These are phyloP conservation scores for Acridotheres tristis DNA, from an alignment of 2,797 vertebrate genomes.

Conservation along the genomic window DNA sequence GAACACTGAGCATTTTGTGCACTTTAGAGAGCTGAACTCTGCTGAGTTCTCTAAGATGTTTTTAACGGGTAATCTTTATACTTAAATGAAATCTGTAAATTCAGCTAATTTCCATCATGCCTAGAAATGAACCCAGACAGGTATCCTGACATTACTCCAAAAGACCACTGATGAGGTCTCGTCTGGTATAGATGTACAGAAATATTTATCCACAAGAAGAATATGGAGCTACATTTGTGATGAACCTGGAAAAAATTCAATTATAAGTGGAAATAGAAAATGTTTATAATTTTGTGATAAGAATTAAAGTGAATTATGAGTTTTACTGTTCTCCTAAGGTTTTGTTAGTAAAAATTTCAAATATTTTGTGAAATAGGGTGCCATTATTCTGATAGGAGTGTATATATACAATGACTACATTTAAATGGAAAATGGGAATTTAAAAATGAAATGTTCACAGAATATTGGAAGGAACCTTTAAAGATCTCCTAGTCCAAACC, in stretches of 20 bases:
- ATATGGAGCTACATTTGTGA: background rate
- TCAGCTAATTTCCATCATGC: background rate
- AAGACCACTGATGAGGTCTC: background rate
- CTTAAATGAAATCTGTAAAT: background rate
- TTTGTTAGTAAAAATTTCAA: background rate
- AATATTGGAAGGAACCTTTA: background rate
- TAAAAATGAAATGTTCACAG: background rate
- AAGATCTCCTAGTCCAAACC: background rate
- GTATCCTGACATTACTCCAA: background rate
- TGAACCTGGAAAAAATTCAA: background rate
- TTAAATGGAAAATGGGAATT: background rate
- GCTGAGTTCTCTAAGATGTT: background rate
- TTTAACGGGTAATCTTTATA: background rate
- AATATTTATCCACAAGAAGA: background rate
- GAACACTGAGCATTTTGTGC: background rate
- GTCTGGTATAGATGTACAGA: background rate
- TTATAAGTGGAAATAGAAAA: background rate
- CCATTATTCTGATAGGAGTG: background rate
- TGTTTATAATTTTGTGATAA: background rate
- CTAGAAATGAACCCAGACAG: background rate
- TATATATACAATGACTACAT: background rate
- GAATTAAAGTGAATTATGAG: background rate
- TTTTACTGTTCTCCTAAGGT: background rate
- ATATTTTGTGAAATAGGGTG: background rate
- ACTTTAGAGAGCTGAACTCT: background rate